Evolutionary conservation across 1,140 invertebrate species (phyloP).

Genomic region (Bombus affinis): DNA sequence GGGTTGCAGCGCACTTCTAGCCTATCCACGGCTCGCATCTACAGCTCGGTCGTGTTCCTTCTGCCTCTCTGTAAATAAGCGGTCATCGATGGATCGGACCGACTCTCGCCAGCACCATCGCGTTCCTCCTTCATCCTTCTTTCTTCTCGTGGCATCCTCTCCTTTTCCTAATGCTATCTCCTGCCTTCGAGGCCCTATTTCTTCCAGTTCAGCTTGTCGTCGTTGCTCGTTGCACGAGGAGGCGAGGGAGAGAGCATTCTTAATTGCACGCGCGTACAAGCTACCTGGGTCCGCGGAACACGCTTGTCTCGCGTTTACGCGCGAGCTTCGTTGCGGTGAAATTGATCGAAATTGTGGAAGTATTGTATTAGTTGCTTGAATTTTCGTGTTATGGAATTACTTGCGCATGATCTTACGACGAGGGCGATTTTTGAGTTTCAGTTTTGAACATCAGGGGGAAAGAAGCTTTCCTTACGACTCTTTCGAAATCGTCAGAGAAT

Average conservation of each 20-base stretch:
- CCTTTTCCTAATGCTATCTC: slow-evolving; percentile 48
- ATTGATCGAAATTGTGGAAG: background rate
- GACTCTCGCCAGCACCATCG: slow-evolving; percentile 28
- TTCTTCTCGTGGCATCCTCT: background rate
- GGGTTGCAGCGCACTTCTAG: slow-evolving; percentile 68
- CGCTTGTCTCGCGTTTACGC: slow-evolving; percentile 24
- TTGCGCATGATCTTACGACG: too few species aligned
- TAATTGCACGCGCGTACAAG: slow-evolving; percentile 63
- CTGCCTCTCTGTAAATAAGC: slow-evolving; percentile 75
- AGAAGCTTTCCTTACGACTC: too few species aligned
- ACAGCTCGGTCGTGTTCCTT: slow-evolving; percentile 68
- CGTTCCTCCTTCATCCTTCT: background rate
- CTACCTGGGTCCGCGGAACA: slow-evolving; percentile 44
- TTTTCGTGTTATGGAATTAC: background rate
- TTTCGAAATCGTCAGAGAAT: too few species aligned
- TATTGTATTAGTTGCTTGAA: background rate
- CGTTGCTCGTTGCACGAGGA: background rate
- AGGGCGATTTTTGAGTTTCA: too few species aligned
- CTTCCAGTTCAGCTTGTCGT: slow-evolving; percentile 16
- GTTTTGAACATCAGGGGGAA: too few species aligned
- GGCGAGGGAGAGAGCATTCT: slow-evolving; percentile 35
- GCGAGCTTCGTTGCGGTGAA: slow-evolving; percentile 18
- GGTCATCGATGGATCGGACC: slow-evolving; percentile 75
- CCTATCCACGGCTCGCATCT: slow-evolving; percentile 73
- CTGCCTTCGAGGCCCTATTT: slow-evolving; percentile 39